Evolutionary conservation across 2,113 vertebrate species (phyloP).

Genomic region (Oplegnathus fasciatus): DNA sequence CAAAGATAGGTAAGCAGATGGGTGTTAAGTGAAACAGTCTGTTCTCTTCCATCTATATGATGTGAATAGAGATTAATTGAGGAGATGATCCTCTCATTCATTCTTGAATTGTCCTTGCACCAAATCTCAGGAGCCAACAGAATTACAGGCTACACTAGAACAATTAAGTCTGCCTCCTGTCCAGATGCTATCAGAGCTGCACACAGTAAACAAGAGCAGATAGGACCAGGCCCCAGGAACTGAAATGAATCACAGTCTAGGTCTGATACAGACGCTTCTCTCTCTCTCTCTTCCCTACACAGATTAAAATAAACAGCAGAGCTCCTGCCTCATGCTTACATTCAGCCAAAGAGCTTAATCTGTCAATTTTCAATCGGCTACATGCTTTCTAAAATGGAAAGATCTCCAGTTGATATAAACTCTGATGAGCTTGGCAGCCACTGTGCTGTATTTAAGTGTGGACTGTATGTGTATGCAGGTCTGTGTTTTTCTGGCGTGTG

Average conservation of each 20-base stretch:
- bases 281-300: slow-evolving; percentile 8
- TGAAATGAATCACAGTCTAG: slow-evolving; percentile 70
- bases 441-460: neutral
- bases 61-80: slow-evolving; percentile 65
- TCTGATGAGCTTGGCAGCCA: neutral
- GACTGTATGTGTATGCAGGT: neutral
- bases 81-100: slow-evolving; percentile 51
- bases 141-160: slow-evolving; percentile 61
- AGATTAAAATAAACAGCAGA: slow-evolving; percentile 21
- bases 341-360: slow-evolving; percentile 31
- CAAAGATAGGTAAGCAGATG: slow-evolving; percentile 48
- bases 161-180: slow-evolving; percentile 75
- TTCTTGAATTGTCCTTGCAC: slow-evolving; percentile 64
- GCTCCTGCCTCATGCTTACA: slow-evolving; percentile 28
- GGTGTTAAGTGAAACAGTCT: slow-evolving; percentile 43
- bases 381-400: slow-evolving; percentile 40
- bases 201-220: slow-evolving; percentile 74
- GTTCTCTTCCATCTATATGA: slow-evolving; percentile 44
- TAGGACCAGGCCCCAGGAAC: slow-evolving; percentile 65
- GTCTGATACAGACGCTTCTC: slow-evolving; percentile 49
- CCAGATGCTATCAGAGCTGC: slow-evolving; percentile 74
- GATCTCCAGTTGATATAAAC: slow-evolving; percentile 15
- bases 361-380: slow-evolving; percentile 17
- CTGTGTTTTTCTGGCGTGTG: neutral
- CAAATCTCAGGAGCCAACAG: slow-evolving; percentile 56